Conservation (phyloP, 1,140 invertebrate species). For the Drosophila murphyi region DNA sequence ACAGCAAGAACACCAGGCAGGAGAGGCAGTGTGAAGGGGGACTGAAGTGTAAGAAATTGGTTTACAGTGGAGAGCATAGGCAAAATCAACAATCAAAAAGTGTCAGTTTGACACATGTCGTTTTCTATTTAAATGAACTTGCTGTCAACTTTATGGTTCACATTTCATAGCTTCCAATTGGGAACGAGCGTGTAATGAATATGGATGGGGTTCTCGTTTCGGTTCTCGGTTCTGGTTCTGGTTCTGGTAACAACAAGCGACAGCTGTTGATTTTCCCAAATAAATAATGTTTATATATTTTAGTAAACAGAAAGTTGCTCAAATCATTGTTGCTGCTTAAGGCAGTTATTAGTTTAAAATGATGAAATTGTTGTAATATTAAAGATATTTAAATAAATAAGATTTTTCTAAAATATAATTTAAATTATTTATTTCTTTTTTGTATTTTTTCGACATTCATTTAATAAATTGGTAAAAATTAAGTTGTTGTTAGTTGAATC, state of each 20-base stretch:
- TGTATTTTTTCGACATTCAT: too few relatives aligned
- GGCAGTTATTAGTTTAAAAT: too few relatives aligned
- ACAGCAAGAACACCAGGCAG: conserved; percentile 24
- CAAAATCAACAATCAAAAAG: conserved; percentile 65
- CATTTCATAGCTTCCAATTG: conserved; percentile 50
- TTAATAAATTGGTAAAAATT: too few relatives aligned
- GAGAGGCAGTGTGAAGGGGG: neutral
- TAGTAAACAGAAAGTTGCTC: too few relatives aligned
- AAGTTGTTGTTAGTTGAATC: too few relatives aligned
- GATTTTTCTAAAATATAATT: too few relatives aligned
- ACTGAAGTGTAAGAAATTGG: conserved; percentile 55
- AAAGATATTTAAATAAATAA: too few relatives aligned
- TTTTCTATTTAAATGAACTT: conserved; percentile 74
- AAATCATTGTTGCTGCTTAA: too few relatives aligned
- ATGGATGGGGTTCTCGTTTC: conserved; percentile 9
- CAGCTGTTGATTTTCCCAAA: conserved; percentile 1
- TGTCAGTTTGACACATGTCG: conserved; percentile 74
- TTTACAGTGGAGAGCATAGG: conserved; percentile 17
- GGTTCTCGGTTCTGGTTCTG: neutral
- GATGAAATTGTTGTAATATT: too few relatives aligned
- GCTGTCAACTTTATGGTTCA: conserved; percentile 52
- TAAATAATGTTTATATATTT: too few relatives aligned
- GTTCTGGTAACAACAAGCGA: conserved; percentile 1
- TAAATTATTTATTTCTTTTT: too few relatives aligned
- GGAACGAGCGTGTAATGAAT: conserved; percentile 38